Evolutionary conservation across 2,888 invertebrate species (phyloP), one percentile per base, ranked within the genome.

Genomic region (Folsomia candida): DNA sequence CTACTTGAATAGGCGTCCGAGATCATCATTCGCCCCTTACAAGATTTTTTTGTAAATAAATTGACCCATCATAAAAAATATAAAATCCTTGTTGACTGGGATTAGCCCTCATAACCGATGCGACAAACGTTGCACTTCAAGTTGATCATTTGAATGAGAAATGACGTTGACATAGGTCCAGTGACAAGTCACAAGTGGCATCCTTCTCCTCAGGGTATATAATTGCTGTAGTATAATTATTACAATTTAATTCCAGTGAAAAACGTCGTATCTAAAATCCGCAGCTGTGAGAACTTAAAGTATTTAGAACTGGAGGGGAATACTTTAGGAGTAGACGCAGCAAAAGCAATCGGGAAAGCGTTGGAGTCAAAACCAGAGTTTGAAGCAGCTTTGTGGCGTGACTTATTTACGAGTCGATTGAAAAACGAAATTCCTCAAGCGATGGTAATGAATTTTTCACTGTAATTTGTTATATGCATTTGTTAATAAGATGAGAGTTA

Each of bases 351-450:
- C 68, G 92, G 91, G 0, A 88, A 90, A 81, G 90, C 92, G 0
- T 83, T 97, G 58, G 89, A 90, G 79, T 86, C 85, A 22, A 92
- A 93, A 79, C 90, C 91, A 0, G 90, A 92, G 81, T 87, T 93
- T 75, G 80, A 84, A 64, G 88, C 90, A 81, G 96, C 96, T 0
- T 83, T 92, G 68, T 97, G 97, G 92, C 95, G 94, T 72, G 97
- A 99, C 81, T 90, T 99, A 88, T 99, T 99, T 82, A 98, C 98
- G 0, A 93, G 97, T 0, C 86, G 99, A 63, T 88, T 94, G 85
- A 98, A 97, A 83, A 88, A 91, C 0, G 98, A 99, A 85, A 98
- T 99, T 81, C 98, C 98, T 0, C 87, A 89, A 54, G 95, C 97
- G 6, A 83, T 99, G 82, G 91, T 91, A 83, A 85, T 85, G 29